phyloP scores from a whole-genome alignment of 2,797 vertebrate species.

The Silurus aristotelis region DNA sequence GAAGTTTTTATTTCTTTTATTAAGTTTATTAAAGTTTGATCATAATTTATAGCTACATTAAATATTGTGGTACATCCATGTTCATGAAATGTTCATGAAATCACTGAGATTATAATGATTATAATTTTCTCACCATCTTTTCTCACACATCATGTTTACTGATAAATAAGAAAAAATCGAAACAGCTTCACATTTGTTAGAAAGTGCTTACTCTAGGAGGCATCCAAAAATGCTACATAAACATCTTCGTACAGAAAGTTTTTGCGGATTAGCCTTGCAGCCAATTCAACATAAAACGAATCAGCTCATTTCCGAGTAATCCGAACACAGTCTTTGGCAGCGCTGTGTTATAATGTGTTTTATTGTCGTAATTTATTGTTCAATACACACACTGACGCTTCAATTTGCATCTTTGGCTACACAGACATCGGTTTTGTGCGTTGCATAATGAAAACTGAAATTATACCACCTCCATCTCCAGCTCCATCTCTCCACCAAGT shows the following conservation, averaged over 20 bases:
- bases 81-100: background rate
- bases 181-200: background rate
- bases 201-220: background rate
- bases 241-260: background rate
- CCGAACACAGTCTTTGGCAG: background rate
- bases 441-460: slow-evolving; percentile 32
- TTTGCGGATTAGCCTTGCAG: background rate
- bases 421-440: slow-evolving; percentile 11
- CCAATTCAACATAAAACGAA: background rate
- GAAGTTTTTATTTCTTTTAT: too few species aligned
- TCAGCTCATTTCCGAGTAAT: background rate
- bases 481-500: slow-evolving; percentile 58
- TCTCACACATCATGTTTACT: background rate
- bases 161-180: background rate
- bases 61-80: background rate
- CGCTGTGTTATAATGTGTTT: slow-evolving; percentile 17
- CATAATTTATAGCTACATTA: background rate
- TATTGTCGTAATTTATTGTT: slow-evolving; percentile 41
- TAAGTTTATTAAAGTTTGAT: background rate
- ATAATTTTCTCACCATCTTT: background rate
- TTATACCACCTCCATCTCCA: slow-evolving; percentile 37
- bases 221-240: background rate
- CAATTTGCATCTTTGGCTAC: slow-evolving; percentile 33
- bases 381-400: slow-evolving; percentile 38
- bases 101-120: background rate